Conservation (phyloP, 2,888 invertebrate species). For the Melangyna quadrimaculata region DNA sequence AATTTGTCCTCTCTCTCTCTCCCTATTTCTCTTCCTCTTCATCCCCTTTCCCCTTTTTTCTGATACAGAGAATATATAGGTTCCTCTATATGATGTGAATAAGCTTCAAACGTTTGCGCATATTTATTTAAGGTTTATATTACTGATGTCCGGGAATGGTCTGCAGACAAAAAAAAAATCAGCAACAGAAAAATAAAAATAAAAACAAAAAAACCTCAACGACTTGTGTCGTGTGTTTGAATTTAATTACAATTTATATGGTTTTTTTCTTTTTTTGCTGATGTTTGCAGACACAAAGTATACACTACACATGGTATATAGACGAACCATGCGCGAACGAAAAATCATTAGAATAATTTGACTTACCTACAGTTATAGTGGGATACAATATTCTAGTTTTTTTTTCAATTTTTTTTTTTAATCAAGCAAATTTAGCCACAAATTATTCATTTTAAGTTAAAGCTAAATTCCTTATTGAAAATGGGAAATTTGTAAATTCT, state of each 20-base stretch:
- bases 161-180: not conserved
- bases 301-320: not conserved
- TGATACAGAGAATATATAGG: not conserved
- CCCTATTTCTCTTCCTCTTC: too few species aligned
- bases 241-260: slow-evolving; percentile 44
- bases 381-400: too few species aligned
- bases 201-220: not conserved
- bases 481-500: too few species aligned
- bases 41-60: not conserved
- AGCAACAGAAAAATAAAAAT: not conserved
- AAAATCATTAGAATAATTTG: not conserved
- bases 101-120: slow-evolving; percentile 7
- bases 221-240: slow-evolving; percentile 28
- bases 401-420: too few species aligned
- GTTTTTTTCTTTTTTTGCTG: slow-evolving; percentile 7
- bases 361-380: not conserved
- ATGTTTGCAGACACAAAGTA: not conserved
- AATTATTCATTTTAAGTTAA: too few species aligned
- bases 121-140: slow-evolving; percentile 15
- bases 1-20: not conserved
- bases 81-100: too few species aligned
- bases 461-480: too few species aligned
- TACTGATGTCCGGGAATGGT: slow-evolving; percentile 18
- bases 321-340: not conserved
- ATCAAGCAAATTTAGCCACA: too few species aligned